These are phyloP conservation scores for Myioborus melanocephalus DNA, from an alignment of 2,797 vertebrate species.

Conservation along the genomic window DNA sequence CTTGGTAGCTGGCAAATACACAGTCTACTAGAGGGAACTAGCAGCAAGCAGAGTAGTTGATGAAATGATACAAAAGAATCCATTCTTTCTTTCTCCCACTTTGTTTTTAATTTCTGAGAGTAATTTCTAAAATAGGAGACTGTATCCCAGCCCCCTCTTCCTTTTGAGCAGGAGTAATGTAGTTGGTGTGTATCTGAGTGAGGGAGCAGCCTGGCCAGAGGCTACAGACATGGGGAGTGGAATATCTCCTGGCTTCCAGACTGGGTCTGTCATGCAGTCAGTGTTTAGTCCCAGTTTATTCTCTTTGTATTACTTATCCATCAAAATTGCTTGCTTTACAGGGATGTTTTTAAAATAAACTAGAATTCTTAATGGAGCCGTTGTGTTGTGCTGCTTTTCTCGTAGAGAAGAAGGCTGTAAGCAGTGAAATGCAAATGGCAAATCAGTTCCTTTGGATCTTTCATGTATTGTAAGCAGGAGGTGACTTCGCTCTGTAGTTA, in stretches of 20 bases:
- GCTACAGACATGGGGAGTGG: fast-evolving
- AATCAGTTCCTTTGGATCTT: not conserved
- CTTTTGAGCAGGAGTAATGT: not conserved
- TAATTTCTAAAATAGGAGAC: not conserved
- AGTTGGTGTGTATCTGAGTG: fast-evolving
- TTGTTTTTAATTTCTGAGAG: not conserved
- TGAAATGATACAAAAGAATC: not conserved
- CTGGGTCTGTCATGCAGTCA: not conserved
- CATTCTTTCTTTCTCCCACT: not conserved
- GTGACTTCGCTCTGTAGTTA: not conserved
- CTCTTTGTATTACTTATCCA: not conserved
- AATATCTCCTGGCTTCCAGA: not conserved
- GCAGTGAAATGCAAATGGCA: not conserved
- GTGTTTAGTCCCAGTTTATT: not conserved
- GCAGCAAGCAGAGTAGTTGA: not conserved
- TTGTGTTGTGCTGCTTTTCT: not conserved
- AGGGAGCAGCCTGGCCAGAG: not conserved
- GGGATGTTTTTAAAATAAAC: not conserved
- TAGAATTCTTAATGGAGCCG: not conserved
- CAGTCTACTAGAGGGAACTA: not conserved
- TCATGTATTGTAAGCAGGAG: not conserved
- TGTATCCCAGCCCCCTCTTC: not conserved
- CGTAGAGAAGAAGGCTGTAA: not conserved
- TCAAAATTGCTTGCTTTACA: not conserved
- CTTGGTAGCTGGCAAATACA: not conserved